Evolutionary conservation across 2,888 invertebrate species (phyloP).

Genomic region (Brassicogethes aeneus): DNA sequence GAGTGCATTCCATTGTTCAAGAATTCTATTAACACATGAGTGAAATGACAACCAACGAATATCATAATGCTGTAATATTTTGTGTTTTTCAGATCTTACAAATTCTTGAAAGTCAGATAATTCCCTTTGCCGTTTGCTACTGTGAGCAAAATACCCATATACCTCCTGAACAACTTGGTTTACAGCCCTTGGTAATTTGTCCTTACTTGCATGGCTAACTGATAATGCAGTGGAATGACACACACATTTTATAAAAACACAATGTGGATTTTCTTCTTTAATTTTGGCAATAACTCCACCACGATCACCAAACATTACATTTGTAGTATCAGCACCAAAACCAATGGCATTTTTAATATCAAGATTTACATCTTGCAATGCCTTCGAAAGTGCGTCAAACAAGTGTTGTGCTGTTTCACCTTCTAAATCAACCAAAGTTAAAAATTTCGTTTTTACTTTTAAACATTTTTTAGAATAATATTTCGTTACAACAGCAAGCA

Average conservation of each 20-base stretch:
- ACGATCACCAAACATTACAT: constrained; percentile 13
- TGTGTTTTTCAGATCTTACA: constrained; percentile 9
- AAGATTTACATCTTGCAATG: not conserved
- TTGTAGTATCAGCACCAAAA: constrained; percentile 14
- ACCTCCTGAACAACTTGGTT: constrained; percentile 4
- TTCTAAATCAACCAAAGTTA: not conserved
- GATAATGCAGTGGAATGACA: constrained; percentile 13
- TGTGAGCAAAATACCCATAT: constrained; percentile 4
- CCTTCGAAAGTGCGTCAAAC: not conserved
- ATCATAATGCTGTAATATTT: constrained; percentile 13
- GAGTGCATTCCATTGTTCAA: constrained; percentile 10
- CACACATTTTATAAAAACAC: constrained; percentile 14
- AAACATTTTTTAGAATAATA: not conserved
- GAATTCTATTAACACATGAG: constrained; percentile 6
- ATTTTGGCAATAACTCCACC: constrained; percentile 12
- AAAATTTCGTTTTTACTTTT: not conserved
- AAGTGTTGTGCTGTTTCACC: not conserved
- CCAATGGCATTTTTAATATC: constrained; percentile 1
- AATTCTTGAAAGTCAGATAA: constrained; percentile 10
- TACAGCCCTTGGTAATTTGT: constrained; percentile 2
- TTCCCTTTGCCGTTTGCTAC: constrained; percentile 5
- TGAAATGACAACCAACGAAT: constrained; percentile 11
- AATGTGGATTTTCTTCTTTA: constrained; percentile 12
- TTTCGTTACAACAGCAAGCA: not conserved
- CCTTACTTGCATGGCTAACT: constrained; percentile 13